Base-by-base conservation (phyloP, 30 jellyfish, hydroid and myxozoan genomes). In the Cassiopea andromeda region DNA sequence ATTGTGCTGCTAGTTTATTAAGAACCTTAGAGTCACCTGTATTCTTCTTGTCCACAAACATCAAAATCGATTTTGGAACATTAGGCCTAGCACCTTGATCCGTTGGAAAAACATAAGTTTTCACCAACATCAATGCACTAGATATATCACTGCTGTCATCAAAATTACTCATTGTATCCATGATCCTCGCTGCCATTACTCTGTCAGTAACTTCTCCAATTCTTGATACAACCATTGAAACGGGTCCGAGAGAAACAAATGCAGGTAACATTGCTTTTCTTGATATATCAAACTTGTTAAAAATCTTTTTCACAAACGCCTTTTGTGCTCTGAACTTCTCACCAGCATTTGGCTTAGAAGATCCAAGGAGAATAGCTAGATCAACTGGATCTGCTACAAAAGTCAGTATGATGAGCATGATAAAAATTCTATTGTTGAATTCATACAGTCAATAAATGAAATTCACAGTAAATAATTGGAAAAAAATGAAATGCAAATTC, bases 31-130 rank as follows among this genome's bases (percentile, higher is more conserved):
- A 46, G 75, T 92, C 91, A 18, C 90, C 94, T 48, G 81, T 43
- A 57, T 85, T 48, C 74, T 75, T 82, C 70, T 82, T 84, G 89
- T 96, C 97, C n/a, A 92, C 96, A 84, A 96, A 96, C 61, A 96
- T 77, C 38, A 96, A 72, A 47, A 96, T 38, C 16, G 98, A 73
- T 73, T 88, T 92, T 16, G 97, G 94, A 60, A 89, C 96, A 72
- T 74, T 77, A 1, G 57, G 82, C 68, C 98, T 77, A 10, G 98
- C 99, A n/a, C 98, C 99, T 38, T 77, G 81, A 27, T 80, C 88
- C 16, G 44, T 85, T 1, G 97, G 77, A 69, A 96, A 92, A 38
- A 96, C 82, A 38, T 88, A 54, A 59, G 81, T 79, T 17, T 97
- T 78, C 4, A 96, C 98, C n/a, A 89, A 43, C 69, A 66, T 89